Evolutionary conservation across 1,140 invertebrate species (phyloP).

Genomic region (Lutraria rhynchaena): DNA sequence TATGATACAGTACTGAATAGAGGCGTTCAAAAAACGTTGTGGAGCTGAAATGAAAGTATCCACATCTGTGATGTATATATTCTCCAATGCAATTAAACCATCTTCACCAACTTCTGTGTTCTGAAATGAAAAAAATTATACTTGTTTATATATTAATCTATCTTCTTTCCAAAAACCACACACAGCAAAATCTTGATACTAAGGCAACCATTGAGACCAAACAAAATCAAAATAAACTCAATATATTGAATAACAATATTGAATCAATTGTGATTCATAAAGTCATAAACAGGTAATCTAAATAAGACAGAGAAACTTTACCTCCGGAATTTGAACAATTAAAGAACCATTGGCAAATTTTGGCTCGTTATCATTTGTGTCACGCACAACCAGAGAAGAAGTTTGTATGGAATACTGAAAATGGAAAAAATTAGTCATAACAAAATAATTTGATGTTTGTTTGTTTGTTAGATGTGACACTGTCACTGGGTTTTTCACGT

Average conservation of each 20-base stretch:
- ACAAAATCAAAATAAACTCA: no score
- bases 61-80: background rate
- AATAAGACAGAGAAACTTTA: background rate
- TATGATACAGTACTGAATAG: background rate
- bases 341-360: constrained; percentile 31
- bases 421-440: background rate
- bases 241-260: no score
- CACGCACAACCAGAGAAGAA: background rate
- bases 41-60: background rate
- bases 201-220: no score
- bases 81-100: background rate
- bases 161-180: no score
- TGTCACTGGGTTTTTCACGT: no score
- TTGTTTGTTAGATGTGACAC: no score
- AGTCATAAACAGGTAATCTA: no score
- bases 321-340: constrained; percentile 6
- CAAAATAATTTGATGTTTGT: no score
- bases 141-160: background rate
- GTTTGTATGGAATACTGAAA: constrained; percentile 10
- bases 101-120: background rate
- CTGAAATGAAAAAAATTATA: constrained; percentile 20
- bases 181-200: no score
- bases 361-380: constrained; percentile 26
- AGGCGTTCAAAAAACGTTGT: background rate
- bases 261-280: no score